Conservation (phyloP, 2,113 vertebrate genomes). For the Rafetus swinhoei region DNA sequence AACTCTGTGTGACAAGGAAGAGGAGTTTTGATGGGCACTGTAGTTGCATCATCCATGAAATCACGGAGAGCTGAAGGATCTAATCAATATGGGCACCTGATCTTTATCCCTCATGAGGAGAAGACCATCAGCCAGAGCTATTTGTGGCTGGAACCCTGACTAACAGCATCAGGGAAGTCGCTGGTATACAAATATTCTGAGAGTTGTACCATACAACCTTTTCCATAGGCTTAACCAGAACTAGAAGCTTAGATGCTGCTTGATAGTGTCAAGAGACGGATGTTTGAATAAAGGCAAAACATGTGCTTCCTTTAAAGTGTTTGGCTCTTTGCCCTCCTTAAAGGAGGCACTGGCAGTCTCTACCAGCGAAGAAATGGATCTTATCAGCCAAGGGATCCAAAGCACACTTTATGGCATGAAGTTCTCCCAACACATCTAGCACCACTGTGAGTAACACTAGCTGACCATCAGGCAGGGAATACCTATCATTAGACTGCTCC, state of each 20-base stretch:
- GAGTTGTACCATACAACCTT: neutral
- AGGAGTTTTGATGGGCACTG: neutral
- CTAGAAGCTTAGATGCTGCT: neutral
- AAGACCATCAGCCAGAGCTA: neutral
- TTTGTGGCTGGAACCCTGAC: neutral
- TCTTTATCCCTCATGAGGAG: too few species aligned
- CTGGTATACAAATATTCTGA: neutral
- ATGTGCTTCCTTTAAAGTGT: neutral
- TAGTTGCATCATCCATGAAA: neutral
- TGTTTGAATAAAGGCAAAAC: neutral
- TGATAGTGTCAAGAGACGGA: neutral
- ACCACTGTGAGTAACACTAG: neutral
- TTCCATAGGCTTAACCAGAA: neutral
- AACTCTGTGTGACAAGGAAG: neutral
- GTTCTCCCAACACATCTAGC: neutral
- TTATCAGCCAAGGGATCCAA: neutral
- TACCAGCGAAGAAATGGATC: neutral
- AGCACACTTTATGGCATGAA: neutral
- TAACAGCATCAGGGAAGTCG: neutral
- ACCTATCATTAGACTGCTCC: neutral
- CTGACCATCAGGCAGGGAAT: neutral
- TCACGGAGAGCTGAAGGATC: neutral
- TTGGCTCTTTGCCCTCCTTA: neutral
- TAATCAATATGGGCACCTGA: neutral
- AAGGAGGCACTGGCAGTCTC: neutral